These are phyloP conservation scores for Amblyornis subalaris DNA, from an alignment of 2,113 vertebrate species.

Conservation along the genomic window DNA sequence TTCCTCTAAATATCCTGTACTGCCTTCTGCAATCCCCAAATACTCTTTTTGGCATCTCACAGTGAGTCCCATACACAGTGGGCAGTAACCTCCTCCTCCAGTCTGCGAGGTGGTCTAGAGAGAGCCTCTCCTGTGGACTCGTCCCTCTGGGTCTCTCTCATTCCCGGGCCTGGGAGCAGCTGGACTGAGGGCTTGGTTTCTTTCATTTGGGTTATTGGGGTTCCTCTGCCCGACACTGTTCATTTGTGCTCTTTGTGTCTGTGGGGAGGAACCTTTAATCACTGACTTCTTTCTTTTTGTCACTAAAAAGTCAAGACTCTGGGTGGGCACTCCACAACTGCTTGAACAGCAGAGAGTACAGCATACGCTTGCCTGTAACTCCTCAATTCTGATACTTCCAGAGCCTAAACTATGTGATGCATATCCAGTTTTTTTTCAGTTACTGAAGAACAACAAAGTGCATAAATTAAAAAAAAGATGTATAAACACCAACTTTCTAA, in stretches of 20 bases:
- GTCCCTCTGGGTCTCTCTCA: accelerated
- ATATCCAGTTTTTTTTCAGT: not conserved
- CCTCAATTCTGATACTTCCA: not conserved
- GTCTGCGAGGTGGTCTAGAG: not conserved
- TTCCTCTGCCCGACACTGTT: not conserved
- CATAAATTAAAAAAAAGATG: not conserved
- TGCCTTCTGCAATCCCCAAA: not conserved
- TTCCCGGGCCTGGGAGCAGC: not conserved
- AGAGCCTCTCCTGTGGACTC: not conserved
- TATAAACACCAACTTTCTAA: not conserved
- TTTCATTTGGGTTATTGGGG: not conserved
- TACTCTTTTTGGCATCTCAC: not conserved
- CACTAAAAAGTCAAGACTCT: not conserved
- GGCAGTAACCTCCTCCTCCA: not conserved
- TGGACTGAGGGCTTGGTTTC: not conserved
- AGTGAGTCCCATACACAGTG: not conserved
- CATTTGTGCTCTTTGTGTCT: not conserved
- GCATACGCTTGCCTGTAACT: accelerated
- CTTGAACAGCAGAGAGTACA: not conserved
- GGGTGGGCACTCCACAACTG: not conserved
- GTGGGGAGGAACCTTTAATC: not conserved
- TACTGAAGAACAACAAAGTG: not conserved
- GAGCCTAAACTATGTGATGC: not conserved
- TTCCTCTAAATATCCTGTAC: not conserved
- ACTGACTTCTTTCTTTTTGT: not conserved